Conservation (phyloP, 2,888 invertebrate species). For the Galeopsomyia nigrocyanea region DNA sequence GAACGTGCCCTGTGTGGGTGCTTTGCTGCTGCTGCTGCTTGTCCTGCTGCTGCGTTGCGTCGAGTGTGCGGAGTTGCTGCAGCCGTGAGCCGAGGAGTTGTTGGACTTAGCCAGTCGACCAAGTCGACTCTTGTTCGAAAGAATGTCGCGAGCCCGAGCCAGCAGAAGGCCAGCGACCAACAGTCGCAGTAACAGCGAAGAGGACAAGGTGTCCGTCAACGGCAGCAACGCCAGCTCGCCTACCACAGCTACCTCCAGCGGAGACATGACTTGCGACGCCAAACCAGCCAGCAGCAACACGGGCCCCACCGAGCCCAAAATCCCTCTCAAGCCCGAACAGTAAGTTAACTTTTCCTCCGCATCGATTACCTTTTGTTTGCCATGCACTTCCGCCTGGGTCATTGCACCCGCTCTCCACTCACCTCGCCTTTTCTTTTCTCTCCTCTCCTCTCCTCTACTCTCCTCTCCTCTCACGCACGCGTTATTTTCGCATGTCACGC, state of each 20-base stretch:
- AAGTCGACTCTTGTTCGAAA: not conserved
- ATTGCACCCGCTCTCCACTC: too few relatives aligned
- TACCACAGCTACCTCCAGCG: not conserved
- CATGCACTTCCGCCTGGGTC: too few relatives aligned
- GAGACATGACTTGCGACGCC: slow-evolving; percentile 12
- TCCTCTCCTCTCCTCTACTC: too few relatives aligned
- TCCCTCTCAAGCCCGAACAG: slow-evolving; percentile 27
- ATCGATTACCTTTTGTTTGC: not conserved
- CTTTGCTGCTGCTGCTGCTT: too few relatives aligned
- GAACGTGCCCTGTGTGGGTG: too few relatives aligned
- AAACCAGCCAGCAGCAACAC: not conserved
- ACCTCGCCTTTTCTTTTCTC: not conserved
- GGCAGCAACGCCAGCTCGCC: not conserved
- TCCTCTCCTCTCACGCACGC: too few relatives aligned
- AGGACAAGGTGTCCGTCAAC: slow-evolving; percentile 8
- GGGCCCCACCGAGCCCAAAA: slow-evolving; percentile 22
- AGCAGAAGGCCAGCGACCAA: not conserved
- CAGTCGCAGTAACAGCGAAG: not conserved
- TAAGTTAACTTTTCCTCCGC: slow-evolving; percentile 27
- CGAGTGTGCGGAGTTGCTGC: too few relatives aligned
- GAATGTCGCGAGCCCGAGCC: not conserved
- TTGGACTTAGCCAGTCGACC: not conserved
- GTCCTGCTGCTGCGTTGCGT: too few relatives aligned
- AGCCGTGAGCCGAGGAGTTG: too few relatives aligned
- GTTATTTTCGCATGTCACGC: too few relatives aligned